phyloP scores from a whole-genome alignment of 1,140 invertebrate species.

The Ceratina japonica region DNA sequence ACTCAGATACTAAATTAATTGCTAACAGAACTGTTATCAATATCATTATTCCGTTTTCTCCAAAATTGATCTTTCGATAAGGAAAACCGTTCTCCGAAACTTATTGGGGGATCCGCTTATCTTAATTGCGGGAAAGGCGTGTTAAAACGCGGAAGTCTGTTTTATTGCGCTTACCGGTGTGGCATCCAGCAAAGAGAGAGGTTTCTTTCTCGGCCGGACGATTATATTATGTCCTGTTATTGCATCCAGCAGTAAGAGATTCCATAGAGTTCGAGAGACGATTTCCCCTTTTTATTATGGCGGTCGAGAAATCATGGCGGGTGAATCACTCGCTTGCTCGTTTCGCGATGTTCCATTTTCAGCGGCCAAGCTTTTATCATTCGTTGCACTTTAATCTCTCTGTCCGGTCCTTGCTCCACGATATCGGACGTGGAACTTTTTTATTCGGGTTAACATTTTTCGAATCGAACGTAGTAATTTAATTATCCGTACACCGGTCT shows the following conservation, averaged over 20 bases:
- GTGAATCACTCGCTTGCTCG: conserved; percentile 34
- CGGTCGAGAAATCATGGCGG: conserved; percentile 24
- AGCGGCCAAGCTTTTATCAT: background rate
- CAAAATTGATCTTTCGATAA: conserved; percentile 23
- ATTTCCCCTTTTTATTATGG: conserved; percentile 33
- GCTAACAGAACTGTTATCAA: no score
- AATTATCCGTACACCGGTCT: conserved; percentile 15
- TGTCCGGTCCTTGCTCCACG: no score
- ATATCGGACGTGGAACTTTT: background rate
- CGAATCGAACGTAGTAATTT: conserved; percentile 1
- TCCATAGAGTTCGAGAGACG: conserved; percentile 16
- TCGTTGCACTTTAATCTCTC: background rate
- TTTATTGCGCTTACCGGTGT: conserved; percentile 8
- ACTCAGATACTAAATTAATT: no score
- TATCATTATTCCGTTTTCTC: background rate
- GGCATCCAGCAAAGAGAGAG: conserved; percentile 17
- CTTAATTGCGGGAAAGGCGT: conserved; percentile 37
- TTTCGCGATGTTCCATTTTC: conserved; percentile 11
- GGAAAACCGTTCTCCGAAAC: conserved; percentile 24
- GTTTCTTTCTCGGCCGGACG: conserved; percentile 24
- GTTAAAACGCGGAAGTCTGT: conserved; percentile 33
- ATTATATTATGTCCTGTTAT: conserved; percentile 18
- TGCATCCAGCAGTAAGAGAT: background rate
- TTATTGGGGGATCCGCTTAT: conserved; percentile 40
- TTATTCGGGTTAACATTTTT: background rate